phyloP scores from a whole-genome alignment of 1,140 invertebrate species.

The Cyclina sinensis region DNA sequence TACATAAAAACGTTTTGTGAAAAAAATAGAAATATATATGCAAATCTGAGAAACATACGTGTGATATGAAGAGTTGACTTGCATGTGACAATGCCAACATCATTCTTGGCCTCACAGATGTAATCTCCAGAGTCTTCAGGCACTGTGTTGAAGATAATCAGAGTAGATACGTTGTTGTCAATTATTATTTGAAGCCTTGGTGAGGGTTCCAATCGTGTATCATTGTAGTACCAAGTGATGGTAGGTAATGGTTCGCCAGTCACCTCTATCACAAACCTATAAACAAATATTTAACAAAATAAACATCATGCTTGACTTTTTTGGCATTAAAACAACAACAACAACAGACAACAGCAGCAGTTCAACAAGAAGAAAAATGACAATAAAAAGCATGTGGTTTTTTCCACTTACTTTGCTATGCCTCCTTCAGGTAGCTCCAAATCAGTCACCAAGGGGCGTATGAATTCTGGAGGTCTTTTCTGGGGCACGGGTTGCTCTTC shows the following conservation, averaged over 20 bases:
- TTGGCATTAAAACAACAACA: not conserved
- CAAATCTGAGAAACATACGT: conserved; percentile 81
- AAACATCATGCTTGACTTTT: not conserved
- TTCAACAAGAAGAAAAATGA: too few species aligned
- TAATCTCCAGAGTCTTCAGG: conserved; percentile 85
- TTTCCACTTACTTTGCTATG: conserved; percentile 80
- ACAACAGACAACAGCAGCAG: too few species aligned
- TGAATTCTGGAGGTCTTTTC: conserved; percentile 81
- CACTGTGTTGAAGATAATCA: conserved; percentile 82
- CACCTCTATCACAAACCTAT: conserved; percentile 83
- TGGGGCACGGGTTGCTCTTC: not conserved
- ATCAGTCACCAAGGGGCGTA: conserved; percentile 76
- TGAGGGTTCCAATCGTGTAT: conserved; percentile 76
- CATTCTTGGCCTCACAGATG: conserved; percentile 83
- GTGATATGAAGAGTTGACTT: conserved; percentile 85
- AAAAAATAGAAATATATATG: too few species aligned
- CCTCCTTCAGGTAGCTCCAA: conserved; percentile 81
- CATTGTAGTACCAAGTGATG: conserved; percentile 84
- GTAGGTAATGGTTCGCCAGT: conserved; percentile 82
- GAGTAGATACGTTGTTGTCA: conserved; percentile 76
- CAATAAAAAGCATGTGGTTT: too few species aligned
- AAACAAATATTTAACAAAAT: not conserved
- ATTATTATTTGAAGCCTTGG: conserved; percentile 79
- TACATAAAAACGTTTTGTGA: too few species aligned
- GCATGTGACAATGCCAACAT: conserved; percentile 82